Evolutionary conservation across 1,140 invertebrate genomes (phyloP), one percentile per base, ranked within the genome.

Genomic region (Achroia grisella): DNA sequence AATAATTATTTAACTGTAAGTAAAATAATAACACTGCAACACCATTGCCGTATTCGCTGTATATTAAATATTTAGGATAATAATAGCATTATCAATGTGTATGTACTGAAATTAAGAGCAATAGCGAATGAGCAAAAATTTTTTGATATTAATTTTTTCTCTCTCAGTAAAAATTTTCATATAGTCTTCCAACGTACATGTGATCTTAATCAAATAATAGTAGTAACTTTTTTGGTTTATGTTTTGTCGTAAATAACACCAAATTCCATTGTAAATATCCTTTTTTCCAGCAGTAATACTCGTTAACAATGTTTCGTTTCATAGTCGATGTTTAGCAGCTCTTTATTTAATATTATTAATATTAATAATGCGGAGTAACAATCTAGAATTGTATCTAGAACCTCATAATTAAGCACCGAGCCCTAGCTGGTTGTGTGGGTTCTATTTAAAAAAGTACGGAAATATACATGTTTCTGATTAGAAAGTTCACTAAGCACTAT

Each of bases 151-250:
- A 48, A 52, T 56, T 48, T 49, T 65, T 48, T 58, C 48, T 56
- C 47, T 64, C 42, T 50, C 58, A 47, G 55, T 58, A 58, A 52
- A 61, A 30, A 64, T 63, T 63, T 57, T 72, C 66, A 77, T 73
- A 79, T 81, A 75, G 79, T 84, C 79, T 84, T 84, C 79, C 79
- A 84, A 67, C 53, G 73, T 73, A 62, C 70, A 66, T 75, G 76
- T 83, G 79, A 77, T 77, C 57, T 59, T 37, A 52, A 37, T 50
- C 39, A 62, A 50, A 47, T 53, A 42, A 55, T 52, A 46, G 44
- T 57, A 46, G 39, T 50, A 49, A 39, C 47, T 44, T 41, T 52
- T 56, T 58, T 11, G 34, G 34, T 48, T 31, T 10, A 14, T 36
- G 17, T 32, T 39, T 29, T 32, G 11, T 23, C 8, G 27, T 8